Conservation (phyloP, 2,797 vertebrate species). For the Chromobotia macracanthus region DNA sequence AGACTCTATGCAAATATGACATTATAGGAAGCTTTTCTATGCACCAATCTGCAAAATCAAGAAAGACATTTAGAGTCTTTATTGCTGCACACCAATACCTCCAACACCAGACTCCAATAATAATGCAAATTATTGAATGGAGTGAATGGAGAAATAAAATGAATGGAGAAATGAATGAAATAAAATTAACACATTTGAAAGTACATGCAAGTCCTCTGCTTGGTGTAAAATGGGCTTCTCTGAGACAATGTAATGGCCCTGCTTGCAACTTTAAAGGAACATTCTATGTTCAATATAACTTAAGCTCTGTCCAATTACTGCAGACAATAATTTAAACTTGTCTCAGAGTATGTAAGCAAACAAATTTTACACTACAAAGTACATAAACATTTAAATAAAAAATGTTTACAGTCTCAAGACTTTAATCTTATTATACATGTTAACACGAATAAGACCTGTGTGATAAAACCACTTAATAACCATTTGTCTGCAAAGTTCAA, state of each 20-base stretch:
- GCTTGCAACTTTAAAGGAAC: not conserved
- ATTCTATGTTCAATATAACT: not conserved
- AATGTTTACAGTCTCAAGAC: no score
- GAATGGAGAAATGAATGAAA: not conserved
- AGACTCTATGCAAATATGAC: slow-evolving; percentile 82
- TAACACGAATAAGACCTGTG: no score
- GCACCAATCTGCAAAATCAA: slow-evolving; percentile 66
- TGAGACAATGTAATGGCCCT: not conserved
- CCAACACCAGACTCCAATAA: slow-evolving; percentile 9
- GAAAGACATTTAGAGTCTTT: slow-evolving; percentile 42
- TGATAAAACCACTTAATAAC: no score
- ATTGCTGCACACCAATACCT: slow-evolving; percentile 10
- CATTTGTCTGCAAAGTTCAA: no score
- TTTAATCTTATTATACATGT: no score
- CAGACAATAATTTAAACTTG: not conserved
- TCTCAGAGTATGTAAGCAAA: no score
- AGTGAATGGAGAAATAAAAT: not conserved
- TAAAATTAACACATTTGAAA: slow-evolving; percentile 10
- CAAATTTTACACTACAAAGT: not conserved
- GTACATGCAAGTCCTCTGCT: not conserved
- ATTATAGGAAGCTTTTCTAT: slow-evolving; percentile 73
- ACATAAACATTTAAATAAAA: not conserved
- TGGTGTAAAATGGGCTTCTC: not conserved
- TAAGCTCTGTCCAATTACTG: not conserved
- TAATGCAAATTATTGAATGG: slow-evolving; percentile 3